Evolutionary conservation across 2,113 vertebrate genomes (phyloP).

Genomic region (Cyrtonyx montezumae): DNA sequence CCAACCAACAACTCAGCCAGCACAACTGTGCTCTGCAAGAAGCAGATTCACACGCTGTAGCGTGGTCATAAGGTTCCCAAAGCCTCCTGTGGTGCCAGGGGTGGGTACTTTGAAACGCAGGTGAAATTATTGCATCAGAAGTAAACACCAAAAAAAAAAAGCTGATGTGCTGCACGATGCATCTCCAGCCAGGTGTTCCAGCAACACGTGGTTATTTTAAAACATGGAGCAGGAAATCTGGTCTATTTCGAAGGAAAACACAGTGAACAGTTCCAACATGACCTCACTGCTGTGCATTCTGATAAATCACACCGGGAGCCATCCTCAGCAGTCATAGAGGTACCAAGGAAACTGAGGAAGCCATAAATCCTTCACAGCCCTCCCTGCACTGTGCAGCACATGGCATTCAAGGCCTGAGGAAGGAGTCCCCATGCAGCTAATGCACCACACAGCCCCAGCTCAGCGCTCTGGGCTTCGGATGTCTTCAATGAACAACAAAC

Average conservation of each 20-base stretch:
- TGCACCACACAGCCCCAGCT: fast-evolving
- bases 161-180: neutral
- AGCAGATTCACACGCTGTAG: fast-evolving
- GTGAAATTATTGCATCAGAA: neutral
- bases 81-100: neutral
- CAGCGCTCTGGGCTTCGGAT: fast-evolving
- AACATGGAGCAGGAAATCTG: constrained; percentile 11
- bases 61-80: neutral
- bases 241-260: constrained; percentile 1
- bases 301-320: neutral
- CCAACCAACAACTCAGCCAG: neutral
- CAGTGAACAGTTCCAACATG: neutral
- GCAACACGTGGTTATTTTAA: neutral
- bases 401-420: neutral
- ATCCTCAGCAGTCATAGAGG: neutral
- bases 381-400: neutral
- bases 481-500: neutral
- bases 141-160: neutral
- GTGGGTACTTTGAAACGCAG: neutral
- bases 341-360: neutral
- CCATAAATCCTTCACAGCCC: neutral
- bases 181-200: constrained; percentile 5
- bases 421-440: neutral
- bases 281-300: neutral
- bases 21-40: neutral